phyloP scores from a whole-genome alignment of 2,888 invertebrate species.

The Lissonota sp. region DNA sequence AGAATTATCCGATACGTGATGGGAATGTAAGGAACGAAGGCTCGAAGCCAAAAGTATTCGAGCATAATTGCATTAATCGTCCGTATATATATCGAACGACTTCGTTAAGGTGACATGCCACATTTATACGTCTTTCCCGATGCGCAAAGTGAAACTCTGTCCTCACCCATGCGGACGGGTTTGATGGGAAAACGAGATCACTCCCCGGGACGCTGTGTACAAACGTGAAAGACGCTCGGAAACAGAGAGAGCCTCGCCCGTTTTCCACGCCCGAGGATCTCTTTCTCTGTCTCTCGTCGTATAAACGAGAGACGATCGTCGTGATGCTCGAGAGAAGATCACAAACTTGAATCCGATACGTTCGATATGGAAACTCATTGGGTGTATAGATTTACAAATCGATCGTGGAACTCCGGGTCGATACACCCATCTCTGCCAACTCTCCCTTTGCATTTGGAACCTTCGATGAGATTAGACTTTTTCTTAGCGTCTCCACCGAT shows the following conservation, averaged over 20 bases:
- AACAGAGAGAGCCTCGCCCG: constrained; percentile 49
- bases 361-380: constrained; percentile 49
- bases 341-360: constrained; percentile 59
- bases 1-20: not conserved
- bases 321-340: constrained; percentile 4
- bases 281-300: constrained; percentile 6
- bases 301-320: constrained; percentile 15
- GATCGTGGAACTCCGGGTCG: constrained; percentile 59
- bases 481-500: constrained; percentile 45
- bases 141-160: constrained; percentile 60
- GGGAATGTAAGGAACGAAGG: not conserved
- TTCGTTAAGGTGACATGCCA: constrained; percentile 47
- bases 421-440: constrained; percentile 59
- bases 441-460: constrained; percentile 57
- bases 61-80: not conserved
- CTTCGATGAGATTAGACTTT: constrained; percentile 41
- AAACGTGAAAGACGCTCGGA: constrained; percentile 2
- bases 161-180: constrained; percentile 39
- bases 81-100: constrained; percentile 42
- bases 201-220: not conserved
- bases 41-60: constrained; percentile 4
- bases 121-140: constrained; percentile 41
- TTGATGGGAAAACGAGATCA: constrained; percentile 64
- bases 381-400: not conserved
- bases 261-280: constrained; percentile 66